A percentile compares a stretch with the other conserved stretches of the same genome.
phyloP scores from a whole-genome alignment of 2,888 invertebrate genomes.

The Parascotia fuliginaria region DNA sequence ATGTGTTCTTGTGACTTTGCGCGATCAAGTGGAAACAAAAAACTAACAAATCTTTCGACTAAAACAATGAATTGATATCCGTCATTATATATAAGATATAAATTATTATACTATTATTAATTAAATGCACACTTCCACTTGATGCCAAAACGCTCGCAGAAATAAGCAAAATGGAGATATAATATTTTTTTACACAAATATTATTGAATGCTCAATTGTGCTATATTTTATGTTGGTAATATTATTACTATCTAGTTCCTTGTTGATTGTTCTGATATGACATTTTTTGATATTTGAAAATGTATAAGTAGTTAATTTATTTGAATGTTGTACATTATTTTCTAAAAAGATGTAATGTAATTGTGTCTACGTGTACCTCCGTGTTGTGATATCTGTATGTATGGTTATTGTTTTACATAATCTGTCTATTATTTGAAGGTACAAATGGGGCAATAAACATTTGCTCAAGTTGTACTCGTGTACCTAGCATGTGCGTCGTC shows the following conservation, averaged over 20 bases:
- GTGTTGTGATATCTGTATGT: constrained; percentile 82
- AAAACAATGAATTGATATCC: constrained; percentile 49
- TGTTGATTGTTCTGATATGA: constrained; percentile 68
- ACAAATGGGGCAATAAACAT: constrained; percentile 71
- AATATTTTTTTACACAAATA: constrained; percentile 81
- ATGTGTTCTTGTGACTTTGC: constrained; percentile 50
- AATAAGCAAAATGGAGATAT: constrained; percentile 64
- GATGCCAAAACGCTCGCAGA: constrained; percentile 54
- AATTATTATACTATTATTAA: constrained; percentile 29
- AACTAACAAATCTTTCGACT: constrained; percentile 32
- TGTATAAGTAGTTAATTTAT: constrained; percentile 63
- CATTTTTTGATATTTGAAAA: constrained; percentile 67
- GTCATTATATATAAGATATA: constrained; percentile 38
- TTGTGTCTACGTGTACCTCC: constrained; percentile 69
- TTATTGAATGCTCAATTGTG: constrained; percentile 82
- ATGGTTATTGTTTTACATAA: constrained; percentile 67
- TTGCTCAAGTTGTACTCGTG: constrained; percentile 73
- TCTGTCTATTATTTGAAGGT: constrained; percentile 68
- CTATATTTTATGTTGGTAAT: constrained; percentile 79
- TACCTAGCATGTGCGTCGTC: constrained; percentile 21
- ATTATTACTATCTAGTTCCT: constrained; percentile 77
- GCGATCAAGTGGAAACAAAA: constrained; percentile 43
- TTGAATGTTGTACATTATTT: constrained; percentile 59
- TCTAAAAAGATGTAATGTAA: constrained; percentile 57
- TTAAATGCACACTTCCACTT: constrained; percentile 40